Evolutionary conservation across 1,140 invertebrate species (phyloP), one percentile per base, ranked within the genome.

Genomic region (Nomia melanderi): DNA sequence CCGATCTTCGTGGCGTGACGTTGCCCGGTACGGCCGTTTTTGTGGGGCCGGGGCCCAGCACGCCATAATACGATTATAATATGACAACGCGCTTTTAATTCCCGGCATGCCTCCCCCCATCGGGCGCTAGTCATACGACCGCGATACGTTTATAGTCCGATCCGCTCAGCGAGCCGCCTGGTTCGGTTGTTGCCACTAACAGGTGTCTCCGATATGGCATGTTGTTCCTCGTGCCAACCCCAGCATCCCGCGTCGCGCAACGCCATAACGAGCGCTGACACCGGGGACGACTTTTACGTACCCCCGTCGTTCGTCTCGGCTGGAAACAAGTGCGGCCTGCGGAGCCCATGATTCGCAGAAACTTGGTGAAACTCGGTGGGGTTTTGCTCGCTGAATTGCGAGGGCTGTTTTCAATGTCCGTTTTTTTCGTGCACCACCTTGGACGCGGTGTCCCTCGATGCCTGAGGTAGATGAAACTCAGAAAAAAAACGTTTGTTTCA

Each of bases 121-220:
- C 60, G 70, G 54, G 57, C 63, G 36, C 78, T 73, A 85, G 89
- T 88, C 88, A 87, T 90, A 88, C 82, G 78, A 75, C 75, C 76
- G 71, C 77, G 78, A 86, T 87, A 78, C 85, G 80, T 86, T 89
- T 89, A 88, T 88, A 86, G 82, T 63, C 54, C 59, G 69, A 44
- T 62, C 64, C 12, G 67, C 54, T 70, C 27, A 71, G 11, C 36
- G 44, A 64, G 56, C 57, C 57, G 72, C 56, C 82, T 65, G 64
- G 60, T 72, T 74, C 74, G 74, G 66, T 79, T 71, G 80, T 71
- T 83, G 74, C 79, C 79, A 81, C 85, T 90, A 90, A 89, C 89
- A 90, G 87, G 88, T 90, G 89, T 90, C 88, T 86, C 89, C 87
- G 84, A 90, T 90, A 90, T 90, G 89, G 89, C 86, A 90, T 88